Evolutionary conservation across 2,797 vertebrate species (phyloP), one percentile per base, ranked within the genome.

Genomic region (Periparus ater): DNA sequence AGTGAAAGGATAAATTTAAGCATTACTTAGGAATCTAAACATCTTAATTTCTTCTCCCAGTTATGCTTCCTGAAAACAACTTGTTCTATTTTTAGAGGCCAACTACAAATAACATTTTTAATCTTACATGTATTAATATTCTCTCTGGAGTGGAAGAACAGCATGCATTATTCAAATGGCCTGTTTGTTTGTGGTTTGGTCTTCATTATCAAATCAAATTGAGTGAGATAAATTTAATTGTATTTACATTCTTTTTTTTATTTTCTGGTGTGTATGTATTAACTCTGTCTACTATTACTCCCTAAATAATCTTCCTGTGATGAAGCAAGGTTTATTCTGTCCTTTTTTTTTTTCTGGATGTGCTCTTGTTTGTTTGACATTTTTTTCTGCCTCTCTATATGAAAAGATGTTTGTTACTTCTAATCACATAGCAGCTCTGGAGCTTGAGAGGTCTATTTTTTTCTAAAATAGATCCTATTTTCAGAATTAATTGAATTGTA

Each of bases 341-440:
- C 6, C 10, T 5, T 38, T 22, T 27, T 44, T 38, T 48, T 6
- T 10, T 38, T 8, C 3, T 26, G 7, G 4, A 7, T 22, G 2
- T 40, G 3, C 50, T 60, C 17, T 55, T 12, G 8, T 29, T 45
- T 76, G 19, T 26, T 70, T 62, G 30, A 7, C 11, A 5, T 23
- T 19, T 44, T 50, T 23, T 34, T 8, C 15, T 13, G 9, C 23
- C 14, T 36, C 60, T 62, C 36, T 48, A 3, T 50, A 19, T 65
- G 14, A 61, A 81, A 73, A 68, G 1, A 12, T 66, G 3, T 36
- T 62, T 89, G 19, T 51, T 71, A 36, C 10, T 75, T 73, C 19
- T 82, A 19, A 61, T 89, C 18, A 42, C 55, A 34, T 18, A 82
- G 32, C 44, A 87, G 14, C 23, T 76, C 32, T 73, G 45, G 29